Evolutionary conservation across 2,797 vertebrate species (phyloP).

Genomic region (Notolabrus celidotus): DNA sequence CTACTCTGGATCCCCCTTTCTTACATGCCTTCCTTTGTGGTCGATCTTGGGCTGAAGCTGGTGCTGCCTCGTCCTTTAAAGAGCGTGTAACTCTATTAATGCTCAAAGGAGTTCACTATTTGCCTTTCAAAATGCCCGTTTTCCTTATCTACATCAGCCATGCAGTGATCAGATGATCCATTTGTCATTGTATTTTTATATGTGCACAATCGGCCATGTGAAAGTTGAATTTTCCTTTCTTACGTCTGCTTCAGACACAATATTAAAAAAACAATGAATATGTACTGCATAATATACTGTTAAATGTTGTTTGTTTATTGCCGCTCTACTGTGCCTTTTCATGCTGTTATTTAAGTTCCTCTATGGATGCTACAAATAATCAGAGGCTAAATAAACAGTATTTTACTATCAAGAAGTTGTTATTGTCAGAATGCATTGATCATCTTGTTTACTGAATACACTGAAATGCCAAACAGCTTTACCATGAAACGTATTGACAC

Average conservation of each 20-base stretch:
- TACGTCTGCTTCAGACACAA: slow-evolving; percentile 14
- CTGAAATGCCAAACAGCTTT: neutral
- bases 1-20: slow-evolving; percentile 94
- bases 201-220: slow-evolving; percentile 18
- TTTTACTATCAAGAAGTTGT: slow-evolving; percentile 16
- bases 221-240: neutral
- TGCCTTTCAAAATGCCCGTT: slow-evolving; percentile 28
- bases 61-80: slow-evolving; percentile 91
- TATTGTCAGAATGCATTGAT: slow-evolving; percentile 12
- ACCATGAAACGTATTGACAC: neutral
- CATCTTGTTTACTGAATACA: slow-evolving; percentile 7
- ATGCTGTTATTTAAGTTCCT: slow-evolving; percentile 43
- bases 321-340: slow-evolving; percentile 43
- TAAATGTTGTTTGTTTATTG: slow-evolving; percentile 38
- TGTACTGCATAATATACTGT: slow-evolving; percentile 28
- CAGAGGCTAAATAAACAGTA: slow-evolving; percentile 25
- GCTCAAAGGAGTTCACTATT: neutral
- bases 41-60: slow-evolving; percentile 87
- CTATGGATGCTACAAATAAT: slow-evolving; percentile 26
- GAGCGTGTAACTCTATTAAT: slow-evolving; percentile 73
- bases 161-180: slow-evolving; percentile 18
- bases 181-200: slow-evolving; percentile 37
- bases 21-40: slow-evolving; percentile 91
- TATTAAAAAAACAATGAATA: slow-evolving; percentile 17
- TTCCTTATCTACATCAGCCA: slow-evolving; percentile 36